Base-by-base conservation (phyloP, 1,140 invertebrate species). In the Lepidurus packardi region DNA sequence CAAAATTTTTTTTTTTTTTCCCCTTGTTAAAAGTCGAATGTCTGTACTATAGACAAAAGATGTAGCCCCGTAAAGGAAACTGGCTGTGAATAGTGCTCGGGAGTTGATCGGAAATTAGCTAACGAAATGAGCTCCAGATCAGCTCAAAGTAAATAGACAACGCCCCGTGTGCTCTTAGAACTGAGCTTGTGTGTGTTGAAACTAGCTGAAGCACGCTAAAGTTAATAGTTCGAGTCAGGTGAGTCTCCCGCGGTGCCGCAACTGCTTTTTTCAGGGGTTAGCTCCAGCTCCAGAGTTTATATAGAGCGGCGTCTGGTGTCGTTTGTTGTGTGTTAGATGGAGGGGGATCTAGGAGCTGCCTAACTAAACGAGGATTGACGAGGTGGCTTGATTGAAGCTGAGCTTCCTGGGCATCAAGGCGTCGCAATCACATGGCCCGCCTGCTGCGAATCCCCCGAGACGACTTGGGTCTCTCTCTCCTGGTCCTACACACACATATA, bases 331-430 rank as follows among this genome's bases (percentile, higher is more conserved):
- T 65, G 45, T 47, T 13, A n/a, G 53, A 21, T 13, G 6, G 16
- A 65, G 9, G 13, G 53, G 53, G 53, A 65, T 65, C 53, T 65
- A 65, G 53, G 53, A 65, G 53, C 53, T 65, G 53, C 53, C 53
- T 65, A 65, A 65, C 53, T 65, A 65, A 65, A 65, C 53, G 13
- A 65, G 53, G 53, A 65, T 65, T 65, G 53, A 65, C 53, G 53
- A 65, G 53, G 53, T 65, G 53, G 21, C 53, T 65, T 65, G 53
- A 65, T 65, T 65, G 53, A 65, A 65, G 53, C 53, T 65, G 53
- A 65, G 53, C 53, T 65, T 65, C 53, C 53, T 65, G 53, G 53
- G n/a, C 53, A 65, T 65, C 53, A 65, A 65, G 53, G 53, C 53
- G 53, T 65, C 53, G 53, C 53, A 65, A 65, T 65, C 53, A 65